Evolutionary conservation across 2,888 invertebrate genomes (phyloP).

Genomic region (Cryptosula pallasiana): DNA sequence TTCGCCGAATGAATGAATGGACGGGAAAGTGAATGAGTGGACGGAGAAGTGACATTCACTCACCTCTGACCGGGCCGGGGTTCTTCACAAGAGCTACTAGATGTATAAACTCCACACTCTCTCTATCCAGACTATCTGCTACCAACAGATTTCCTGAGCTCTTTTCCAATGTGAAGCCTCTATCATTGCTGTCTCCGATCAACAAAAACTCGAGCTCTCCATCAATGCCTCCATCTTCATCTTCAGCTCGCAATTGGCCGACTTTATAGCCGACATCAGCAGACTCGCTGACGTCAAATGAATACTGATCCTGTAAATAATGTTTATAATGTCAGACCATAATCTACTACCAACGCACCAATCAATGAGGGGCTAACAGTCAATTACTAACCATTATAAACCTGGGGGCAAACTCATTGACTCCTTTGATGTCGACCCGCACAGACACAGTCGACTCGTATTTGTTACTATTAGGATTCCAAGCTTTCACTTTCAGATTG

Average conservation of each 20-base stretch:
- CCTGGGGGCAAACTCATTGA: slow-evolving; percentile 12
- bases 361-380: too few relatives aligned
- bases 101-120: background rate
- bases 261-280: background rate
- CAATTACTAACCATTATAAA: slow-evolving; percentile 3
- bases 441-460: background rate
- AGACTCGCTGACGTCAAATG: slow-evolving; percentile 16
- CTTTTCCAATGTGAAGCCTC: slow-evolving; percentile 75
- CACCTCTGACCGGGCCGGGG: slow-evolving; percentile 3
- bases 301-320: background rate
- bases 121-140: background rate
- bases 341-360: too few relatives aligned
- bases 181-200: slow-evolving; percentile 85
- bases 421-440: background rate
- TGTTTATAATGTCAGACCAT: too few relatives aligned
- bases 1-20: too few relatives aligned
- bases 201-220: slow-evolving; percentile 74
- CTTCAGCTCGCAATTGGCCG: slow-evolving; percentile 64
- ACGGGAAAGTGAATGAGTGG: too few relatives aligned
- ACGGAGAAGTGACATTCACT: too few relatives aligned
- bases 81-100: slow-evolving; percentile 11
- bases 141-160: slow-evolving; percentile 62
- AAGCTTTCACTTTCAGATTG: background rate
- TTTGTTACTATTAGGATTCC: background rate
- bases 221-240: slow-evolving; percentile 70